Percentiles rank a stretch among this genome's conserved stretches.
Conservation (phyloP, 2,113 vertebrate genomes). For the Oreamnos americanus region DNA sequence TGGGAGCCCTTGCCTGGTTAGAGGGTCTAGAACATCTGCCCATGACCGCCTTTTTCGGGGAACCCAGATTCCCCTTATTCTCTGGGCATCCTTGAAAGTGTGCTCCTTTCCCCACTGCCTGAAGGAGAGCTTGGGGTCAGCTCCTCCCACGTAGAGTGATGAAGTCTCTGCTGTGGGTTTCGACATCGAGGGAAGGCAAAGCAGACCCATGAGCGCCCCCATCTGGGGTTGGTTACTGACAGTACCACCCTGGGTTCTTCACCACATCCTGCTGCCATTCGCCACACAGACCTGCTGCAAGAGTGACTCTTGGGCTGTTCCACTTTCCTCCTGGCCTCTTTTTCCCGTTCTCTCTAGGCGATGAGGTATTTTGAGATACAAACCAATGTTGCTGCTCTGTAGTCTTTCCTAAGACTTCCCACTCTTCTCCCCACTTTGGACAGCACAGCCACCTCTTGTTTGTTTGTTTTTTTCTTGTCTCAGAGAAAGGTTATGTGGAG, state of each 20-base stretch:
- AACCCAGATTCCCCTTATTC: background rate
- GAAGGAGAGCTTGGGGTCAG: background rate
- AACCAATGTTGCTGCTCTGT: background rate
- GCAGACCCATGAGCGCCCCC: background rate
- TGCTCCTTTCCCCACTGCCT: background rate
- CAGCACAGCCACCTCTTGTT: background rate
- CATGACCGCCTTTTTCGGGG: background rate
- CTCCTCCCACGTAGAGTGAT: background rate
- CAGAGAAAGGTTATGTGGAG: background rate
- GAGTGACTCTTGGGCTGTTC: background rate
- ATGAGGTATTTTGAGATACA: background rate
- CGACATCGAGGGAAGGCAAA: background rate
- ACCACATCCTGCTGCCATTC: fast-evolving
- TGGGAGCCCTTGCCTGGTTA: background rate
- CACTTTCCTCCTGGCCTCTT: background rate
- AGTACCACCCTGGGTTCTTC: background rate
- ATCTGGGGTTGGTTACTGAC: background rate
- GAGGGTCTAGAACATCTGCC: background rate
- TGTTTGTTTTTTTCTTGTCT: background rate
- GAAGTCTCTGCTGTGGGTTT: background rate
- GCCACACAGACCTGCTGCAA: background rate
- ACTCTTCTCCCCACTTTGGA: background rate
- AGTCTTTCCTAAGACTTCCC: background rate
- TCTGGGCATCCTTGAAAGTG: background rate
- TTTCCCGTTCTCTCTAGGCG: background rate